phyloP scores from a whole-genome alignment of 2,888 invertebrate species.

The Thymelicus sylvestris region DNA sequence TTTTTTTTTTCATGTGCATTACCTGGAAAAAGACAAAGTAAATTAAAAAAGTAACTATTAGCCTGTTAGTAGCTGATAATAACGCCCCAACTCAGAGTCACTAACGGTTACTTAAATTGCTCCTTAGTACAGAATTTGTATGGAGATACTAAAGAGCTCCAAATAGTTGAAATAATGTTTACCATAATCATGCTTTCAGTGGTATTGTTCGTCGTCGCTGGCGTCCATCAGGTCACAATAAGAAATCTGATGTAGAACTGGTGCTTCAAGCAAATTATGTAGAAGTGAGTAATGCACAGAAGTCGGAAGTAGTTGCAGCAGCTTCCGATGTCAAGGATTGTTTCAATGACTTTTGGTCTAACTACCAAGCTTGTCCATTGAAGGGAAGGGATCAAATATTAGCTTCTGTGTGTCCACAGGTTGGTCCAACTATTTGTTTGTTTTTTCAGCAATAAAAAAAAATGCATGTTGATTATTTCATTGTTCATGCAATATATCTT shows the following conservation, averaged over 20 bases:
- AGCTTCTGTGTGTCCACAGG: constrained; percentile 93
- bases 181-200: constrained; percentile 69
- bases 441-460: not conserved
- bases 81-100: too few relatives aligned
- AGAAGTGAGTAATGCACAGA: constrained; percentile 85
- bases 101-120: too few relatives aligned
- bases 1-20: too few relatives aligned
- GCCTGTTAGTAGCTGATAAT: too few relatives aligned
- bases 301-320: constrained; percentile 75
- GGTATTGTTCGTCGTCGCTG: constrained; percentile 91
- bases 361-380: constrained; percentile 86
- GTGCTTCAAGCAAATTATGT: constrained; percentile 89
- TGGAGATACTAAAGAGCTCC: too few relatives aligned
- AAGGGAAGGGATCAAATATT: constrained; percentile 91
- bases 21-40: too few relatives aligned
- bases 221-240: constrained; percentile 85
- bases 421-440: constrained; percentile 52
- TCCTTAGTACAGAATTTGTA: too few relatives aligned
- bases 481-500: too few relatives aligned
- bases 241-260: constrained; percentile 88
- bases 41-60: too few relatives aligned
- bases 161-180: too few relatives aligned
- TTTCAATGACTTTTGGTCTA: constrained; percentile 90
- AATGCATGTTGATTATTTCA: not conserved
- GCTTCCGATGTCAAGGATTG: constrained; percentile 88